Base-by-base conservation (phyloP, 2,888 invertebrate genomes). In the Apeira syringaria region DNA sequence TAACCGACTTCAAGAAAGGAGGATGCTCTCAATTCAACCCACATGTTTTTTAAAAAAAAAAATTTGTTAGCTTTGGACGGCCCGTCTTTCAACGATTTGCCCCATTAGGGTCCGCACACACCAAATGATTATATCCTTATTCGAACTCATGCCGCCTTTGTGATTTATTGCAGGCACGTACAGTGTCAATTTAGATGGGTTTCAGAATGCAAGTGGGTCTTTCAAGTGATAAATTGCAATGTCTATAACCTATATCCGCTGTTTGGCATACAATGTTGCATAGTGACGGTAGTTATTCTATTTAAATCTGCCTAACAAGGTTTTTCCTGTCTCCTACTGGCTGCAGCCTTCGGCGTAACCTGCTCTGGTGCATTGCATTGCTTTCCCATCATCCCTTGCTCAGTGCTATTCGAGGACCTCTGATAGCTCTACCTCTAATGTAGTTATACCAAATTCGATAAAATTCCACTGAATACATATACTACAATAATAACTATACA, bases 71-170 rank as follows among this genome's bases (percentile, higher is more conserved):
- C n/a, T n/a, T n/a, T n/a, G n/a, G n/a, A n/a, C n/a, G n/a, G n/a
- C n/a, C n/a, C n/a, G n/a, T n/a, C 33, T 12, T 53, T 47, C 49
- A 49, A 47, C 49, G 62, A 60, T 64, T 67, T 61, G 52, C 34
- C 38, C 61, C 52, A 69, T 66, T 68, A 68, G 59, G 61, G 61
- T 58, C 59, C 55, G 46, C 59, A 61, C 60, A 51, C 66, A 57
- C 53, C 74, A 80, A 82, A 74, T 74, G 77, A 69, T 48, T 41
- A 68, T 63, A 68, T 81, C 81, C 81, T 78, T 64, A 71, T 79
- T 79, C 60, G 40, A 43, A 45, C 27, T 43, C 35, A 18, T 17
- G 32, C 17, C n/a, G 35, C 25, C 28, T 39, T 42, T 32, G 30
- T 40, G 36, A 36, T 36, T 36, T 26, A 15, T 4, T 35, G 28